Evolutionary conservation across 2,888 invertebrate genomes (phyloP).

Genomic region (Oligia latruncula): DNA sequence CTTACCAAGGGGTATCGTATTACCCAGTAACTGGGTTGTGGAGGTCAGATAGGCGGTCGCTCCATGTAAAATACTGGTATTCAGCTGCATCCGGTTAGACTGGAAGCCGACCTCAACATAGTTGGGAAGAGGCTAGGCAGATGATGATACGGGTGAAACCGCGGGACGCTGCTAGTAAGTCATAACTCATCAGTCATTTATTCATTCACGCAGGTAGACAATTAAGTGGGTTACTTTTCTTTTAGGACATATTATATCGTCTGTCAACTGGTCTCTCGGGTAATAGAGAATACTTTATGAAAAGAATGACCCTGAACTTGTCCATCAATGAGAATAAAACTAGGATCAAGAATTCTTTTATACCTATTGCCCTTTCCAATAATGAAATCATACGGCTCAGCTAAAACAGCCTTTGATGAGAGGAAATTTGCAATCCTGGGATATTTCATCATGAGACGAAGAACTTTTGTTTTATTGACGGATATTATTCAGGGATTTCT

Average conservation of each 20-base stretch:
- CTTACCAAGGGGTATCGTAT: too few relatives aligned
- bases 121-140: too few relatives aligned
- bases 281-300: background rate
- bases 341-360: background rate
- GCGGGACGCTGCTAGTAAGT: background rate
- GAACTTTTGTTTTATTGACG: conserved; percentile 28
- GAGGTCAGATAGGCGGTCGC: too few relatives aligned
- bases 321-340: background rate
- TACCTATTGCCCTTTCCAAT: conserved; percentile 42
- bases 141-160: too few relatives aligned
- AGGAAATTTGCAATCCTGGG: conserved; percentile 63
- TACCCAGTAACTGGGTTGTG: too few relatives aligned
- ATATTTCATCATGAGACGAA: conserved; percentile 49
- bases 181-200: background rate
- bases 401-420: conserved; percentile 51
- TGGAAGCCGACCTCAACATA: too few relatives aligned
- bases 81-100: too few relatives aligned
- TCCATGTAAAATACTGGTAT: too few relatives aligned
- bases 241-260: background rate
- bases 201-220: background rate
- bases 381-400: conserved; percentile 59
- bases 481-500: background rate
- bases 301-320: background rate
- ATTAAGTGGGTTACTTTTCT: background rate
- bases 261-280: background rate